phyloP scores from a whole-genome alignment of 2,113 vertebrate species.

The Malurus melanocephalus region DNA sequence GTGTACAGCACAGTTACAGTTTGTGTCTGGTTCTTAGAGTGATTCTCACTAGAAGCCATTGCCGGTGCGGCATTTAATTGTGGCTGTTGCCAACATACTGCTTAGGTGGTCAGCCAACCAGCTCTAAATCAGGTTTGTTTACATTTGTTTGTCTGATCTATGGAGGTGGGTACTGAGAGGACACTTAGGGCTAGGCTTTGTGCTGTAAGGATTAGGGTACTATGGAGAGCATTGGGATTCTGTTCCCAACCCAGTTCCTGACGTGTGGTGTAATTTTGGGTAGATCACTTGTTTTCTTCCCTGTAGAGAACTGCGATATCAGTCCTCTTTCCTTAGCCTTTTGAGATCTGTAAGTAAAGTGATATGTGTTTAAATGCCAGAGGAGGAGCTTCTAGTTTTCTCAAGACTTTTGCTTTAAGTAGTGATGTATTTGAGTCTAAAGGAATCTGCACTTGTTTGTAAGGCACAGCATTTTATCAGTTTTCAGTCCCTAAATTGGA shows the following conservation, averaged over 20 bases:
- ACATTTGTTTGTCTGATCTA: neutral
- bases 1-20: neutral
- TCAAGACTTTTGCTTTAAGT: neutral
- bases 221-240: neutral
- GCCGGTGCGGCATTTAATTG: neutral
- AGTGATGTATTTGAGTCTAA: neutral
- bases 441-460: neutral
- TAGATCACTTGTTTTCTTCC: neutral
- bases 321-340: neutral
- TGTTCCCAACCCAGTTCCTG: neutral
- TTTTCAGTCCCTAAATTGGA: neutral
- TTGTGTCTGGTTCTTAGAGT: neutral
- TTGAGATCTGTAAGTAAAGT: neutral
- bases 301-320: neutral
- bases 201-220: neutral
- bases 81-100: neutral
- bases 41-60: neutral
- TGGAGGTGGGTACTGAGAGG: neutral
- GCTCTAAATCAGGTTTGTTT: neutral
- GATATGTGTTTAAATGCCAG: neutral
- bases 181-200: neutral
- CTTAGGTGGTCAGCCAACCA: neutral
- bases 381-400: neutral
- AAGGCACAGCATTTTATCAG: fast-evolving
- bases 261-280: neutral